Conservation (phyloP, 1,140 invertebrate genomes). For the Tetramorium alpestre region DNA sequence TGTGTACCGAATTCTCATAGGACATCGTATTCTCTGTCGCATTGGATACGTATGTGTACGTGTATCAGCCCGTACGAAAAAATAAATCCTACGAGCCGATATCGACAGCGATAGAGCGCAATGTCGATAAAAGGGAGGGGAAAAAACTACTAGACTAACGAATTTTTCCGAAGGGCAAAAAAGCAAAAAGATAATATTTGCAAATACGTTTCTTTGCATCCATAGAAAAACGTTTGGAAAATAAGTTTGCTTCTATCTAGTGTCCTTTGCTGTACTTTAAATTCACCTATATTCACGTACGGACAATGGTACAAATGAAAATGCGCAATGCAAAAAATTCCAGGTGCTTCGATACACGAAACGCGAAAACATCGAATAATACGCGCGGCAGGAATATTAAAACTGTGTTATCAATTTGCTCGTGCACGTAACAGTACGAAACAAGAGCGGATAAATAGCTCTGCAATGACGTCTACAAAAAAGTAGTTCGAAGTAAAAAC, state of each 20-base stretch:
- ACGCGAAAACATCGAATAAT: constrained; percentile 6
- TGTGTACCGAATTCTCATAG: not conserved
- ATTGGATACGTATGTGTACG: not conserved
- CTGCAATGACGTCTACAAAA: not conserved
- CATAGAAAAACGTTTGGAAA: not conserved
- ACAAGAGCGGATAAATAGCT: constrained; percentile 13
- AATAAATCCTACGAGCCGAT: constrained; percentile 57
- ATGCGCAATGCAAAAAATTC: not conserved
- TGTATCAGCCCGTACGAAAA: constrained; percentile 29
- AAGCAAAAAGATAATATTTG: constrained; percentile 1
- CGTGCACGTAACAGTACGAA: constrained; percentile 1
- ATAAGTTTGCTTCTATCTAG: not conserved
- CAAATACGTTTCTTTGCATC: not conserved
- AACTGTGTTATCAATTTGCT: constrained; percentile 21
- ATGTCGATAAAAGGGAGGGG: not conserved
- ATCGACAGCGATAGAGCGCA: constrained; percentile 27
- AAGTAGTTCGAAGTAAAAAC: not conserved
- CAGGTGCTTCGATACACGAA: not conserved
- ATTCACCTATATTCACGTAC: not conserved
- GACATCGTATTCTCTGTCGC: constrained; percentile 2
- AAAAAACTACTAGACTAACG: not conserved
- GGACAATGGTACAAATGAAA: not conserved
- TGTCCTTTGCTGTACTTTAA: not conserved
- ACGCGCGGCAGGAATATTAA: constrained; percentile 12
- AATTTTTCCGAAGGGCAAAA: not conserved